phyloP scores from a whole-genome alignment of 1,140 invertebrate genomes.

The Galleria mellonella region DNA sequence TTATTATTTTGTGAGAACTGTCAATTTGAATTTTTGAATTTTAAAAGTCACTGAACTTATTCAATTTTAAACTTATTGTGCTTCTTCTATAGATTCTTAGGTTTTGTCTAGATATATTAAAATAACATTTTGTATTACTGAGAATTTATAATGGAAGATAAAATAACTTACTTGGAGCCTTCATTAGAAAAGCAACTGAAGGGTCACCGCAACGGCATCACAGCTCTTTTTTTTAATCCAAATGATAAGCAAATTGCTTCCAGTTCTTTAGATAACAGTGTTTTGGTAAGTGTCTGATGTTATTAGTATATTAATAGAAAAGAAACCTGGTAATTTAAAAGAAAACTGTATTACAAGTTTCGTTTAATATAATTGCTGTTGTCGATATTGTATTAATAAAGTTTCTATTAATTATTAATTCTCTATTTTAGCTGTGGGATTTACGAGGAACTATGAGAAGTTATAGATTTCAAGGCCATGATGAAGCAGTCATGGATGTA shows the following conservation, averaged over 20 bases:
- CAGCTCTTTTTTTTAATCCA: constrained; percentile 85
- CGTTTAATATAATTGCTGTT: too few relatives aligned
- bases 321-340: too few relatives aligned
- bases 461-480: constrained; percentile 80
- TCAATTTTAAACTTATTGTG: too few relatives aligned
- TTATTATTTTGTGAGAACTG: too few relatives aligned
- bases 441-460: constrained; percentile 77
- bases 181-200: constrained; percentile 85
- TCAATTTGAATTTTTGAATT: too few relatives aligned
- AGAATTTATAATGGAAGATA: constrained; percentile 23
- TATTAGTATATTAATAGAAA: constrained; percentile 2
- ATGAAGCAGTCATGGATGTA: constrained; percentile 78
- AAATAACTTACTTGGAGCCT: constrained; percentile 71
- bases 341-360: too few relatives aligned
- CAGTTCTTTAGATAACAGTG: constrained; percentile 83
- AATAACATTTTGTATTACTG: too few relatives aligned
- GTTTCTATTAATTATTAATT: constrained; percentile 7
- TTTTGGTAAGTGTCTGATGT: constrained; percentile 75
- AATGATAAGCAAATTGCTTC: constrained; percentile 85
- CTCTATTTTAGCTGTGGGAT: constrained; percentile 80
- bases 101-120: too few relatives aligned
- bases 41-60: too few relatives aligned
- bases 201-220: constrained; percentile 85
- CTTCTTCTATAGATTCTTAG: too few relatives aligned
- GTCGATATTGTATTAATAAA: background rate